Evolutionary conservation across 1,140 invertebrate species (phyloP), one percentile per base, ranked within the genome.

Genomic region (Drosophila jambulina): DNA sequence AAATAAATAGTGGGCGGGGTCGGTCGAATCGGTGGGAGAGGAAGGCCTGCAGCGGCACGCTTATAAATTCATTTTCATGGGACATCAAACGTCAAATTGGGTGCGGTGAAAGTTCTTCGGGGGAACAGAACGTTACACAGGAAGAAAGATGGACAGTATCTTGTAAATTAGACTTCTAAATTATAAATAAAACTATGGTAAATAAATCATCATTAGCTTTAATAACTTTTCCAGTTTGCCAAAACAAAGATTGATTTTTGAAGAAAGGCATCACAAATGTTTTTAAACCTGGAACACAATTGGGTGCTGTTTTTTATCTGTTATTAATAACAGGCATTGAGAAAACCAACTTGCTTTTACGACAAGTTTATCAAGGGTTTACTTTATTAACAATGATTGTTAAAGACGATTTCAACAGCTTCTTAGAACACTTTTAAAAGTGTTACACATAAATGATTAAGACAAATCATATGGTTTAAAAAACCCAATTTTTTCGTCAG

Each of bases 31-130:
- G 45, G 38, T 17, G 21, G 25, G 9, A 32, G 27, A 60, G 34
- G 38, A 13, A n/a, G 40, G 36, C 29, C 36, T 38, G 27, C 57
- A 60, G 48, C 43, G 59, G 70, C 80, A 82, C 80, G 77, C 82
- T 84, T 86, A 86, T 86, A 84, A 78, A 87, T 82, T 70, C 67
- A 51, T 72, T 72, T 72, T 59, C 69, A 51, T 72, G 69, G 53
- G 36, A 72, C 69, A 72, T 72, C 69, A 77, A 78, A 80, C 63
- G 74, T 81, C 78, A 85, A 85, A 77, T 77, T 38, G 71, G 40
- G 40, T 74, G 72, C 61, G 84, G 84, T 88, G 84, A 87, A 87
- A 87, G 84, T 87, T 87, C 75, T 75, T 12, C 29, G 15, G 13
- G 1, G 51, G 51, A 17, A 10, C 19, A 34, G 13, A 36, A 21